Evolutionary conservation across 2,797 vertebrate genomes (phyloP), one percentile per base, ranked within the genome.

Genomic region (Sebastes minor): DNA sequence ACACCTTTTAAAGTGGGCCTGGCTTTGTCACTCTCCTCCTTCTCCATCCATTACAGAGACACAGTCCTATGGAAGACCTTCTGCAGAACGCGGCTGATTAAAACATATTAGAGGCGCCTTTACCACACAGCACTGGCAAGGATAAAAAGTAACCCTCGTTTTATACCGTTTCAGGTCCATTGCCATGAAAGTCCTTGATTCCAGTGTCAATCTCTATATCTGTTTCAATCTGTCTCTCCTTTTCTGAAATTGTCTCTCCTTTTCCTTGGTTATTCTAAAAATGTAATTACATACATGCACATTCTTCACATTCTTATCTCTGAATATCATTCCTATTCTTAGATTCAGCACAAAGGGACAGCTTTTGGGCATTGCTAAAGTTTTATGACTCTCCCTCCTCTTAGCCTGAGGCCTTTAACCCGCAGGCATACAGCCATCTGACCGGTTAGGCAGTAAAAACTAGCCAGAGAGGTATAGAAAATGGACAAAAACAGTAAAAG

Each of bases 1-100:
- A 82, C 90, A 89, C 80, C 93, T 95, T 96, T 95, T 91, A 93
- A 94, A 94, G 89, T 78, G 80, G 72, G 76, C 73, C 86, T 85
- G 81, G 85, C 87, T 94, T 89, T 86, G 93, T 93, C 92, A 90
- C 87, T 84, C 81, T 91, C 89, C 89, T 83, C 78, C 76, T 75
- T 82, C 76, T 90, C 91, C 85, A 88, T 92, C 89, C 85, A 93
- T 95, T 92, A 93, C 78, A 59, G 66, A 84, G 71, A 85, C 79
- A 74, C 85, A 90, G 82, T 85, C 82, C 89, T 92, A 63, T 88
- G 80, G 78, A 91, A 78, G 84, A 89, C 86, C 85, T 86, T 87
- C 84, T 74, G 30, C 78, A 82, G 25, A 86, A 76, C 46, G 12
- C 11, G 9, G 73, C 75, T 86, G 84, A 92, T 89, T 92, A 90